Evolutionary conservation across 2,888 invertebrate species (phyloP).

Genomic region (Cephus rjabovi): DNA sequence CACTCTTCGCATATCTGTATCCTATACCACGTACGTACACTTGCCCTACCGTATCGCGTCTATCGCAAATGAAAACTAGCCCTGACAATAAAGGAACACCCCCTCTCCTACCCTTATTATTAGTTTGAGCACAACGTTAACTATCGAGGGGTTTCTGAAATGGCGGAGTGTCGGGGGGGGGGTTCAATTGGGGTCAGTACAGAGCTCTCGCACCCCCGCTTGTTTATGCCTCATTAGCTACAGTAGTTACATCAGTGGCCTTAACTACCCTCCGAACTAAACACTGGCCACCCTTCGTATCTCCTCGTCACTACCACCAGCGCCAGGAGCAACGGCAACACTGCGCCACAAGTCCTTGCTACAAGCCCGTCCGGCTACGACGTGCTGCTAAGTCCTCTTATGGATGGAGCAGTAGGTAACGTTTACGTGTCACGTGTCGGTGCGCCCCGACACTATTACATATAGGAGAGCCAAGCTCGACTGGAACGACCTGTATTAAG

Average conservation of each 20-base stretch:
- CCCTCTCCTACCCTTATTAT: slow-evolving; percentile 42
- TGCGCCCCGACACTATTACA: not conserved
- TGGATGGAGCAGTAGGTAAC: slow-evolving; percentile 6
- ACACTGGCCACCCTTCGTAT: slow-evolving; percentile 23
- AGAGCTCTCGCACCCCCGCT: slow-evolving; percentile 37
- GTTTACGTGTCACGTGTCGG: not conserved
- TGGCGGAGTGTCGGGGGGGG: slow-evolving; percentile 35
- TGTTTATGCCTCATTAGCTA: slow-evolving; percentile 58
- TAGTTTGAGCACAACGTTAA: slow-evolving; percentile 51
- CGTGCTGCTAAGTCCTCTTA: too few species aligned
- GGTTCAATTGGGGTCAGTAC: slow-evolving; percentile 2
- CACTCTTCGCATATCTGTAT: too few species aligned
- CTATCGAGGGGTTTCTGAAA: slow-evolving; percentile 47
- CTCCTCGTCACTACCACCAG: too few species aligned
- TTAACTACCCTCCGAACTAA: slow-evolving; percentile 53
- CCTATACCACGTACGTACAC: too few species aligned
- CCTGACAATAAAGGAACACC: too few species aligned
- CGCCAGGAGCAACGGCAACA: too few species aligned
- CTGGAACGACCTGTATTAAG: not conserved
- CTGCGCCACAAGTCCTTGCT: too few species aligned
- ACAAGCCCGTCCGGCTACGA: too few species aligned
- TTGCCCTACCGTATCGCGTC: too few species aligned
- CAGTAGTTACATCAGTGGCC: slow-evolving; percentile 53
- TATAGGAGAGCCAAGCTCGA: not conserved
- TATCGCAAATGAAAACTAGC: too few species aligned